Evolutionary conservation across 2,797 vertebrate genomes (phyloP), one percentile per base, ranked within the genome.

Genomic region (Diplodus sargus): DNA sequence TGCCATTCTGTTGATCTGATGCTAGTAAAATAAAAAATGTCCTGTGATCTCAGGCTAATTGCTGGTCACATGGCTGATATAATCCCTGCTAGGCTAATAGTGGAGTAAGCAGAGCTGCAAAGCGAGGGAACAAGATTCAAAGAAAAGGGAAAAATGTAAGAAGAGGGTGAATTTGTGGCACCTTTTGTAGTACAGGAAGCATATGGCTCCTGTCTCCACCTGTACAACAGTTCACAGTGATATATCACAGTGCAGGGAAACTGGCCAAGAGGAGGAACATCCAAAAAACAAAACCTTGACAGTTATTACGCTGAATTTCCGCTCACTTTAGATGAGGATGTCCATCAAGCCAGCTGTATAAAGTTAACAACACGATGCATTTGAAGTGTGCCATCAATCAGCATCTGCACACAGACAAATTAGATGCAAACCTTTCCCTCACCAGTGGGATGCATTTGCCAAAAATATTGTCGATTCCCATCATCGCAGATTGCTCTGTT

Each of bases 401-500:
- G 79, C 53, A 58, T 59, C 64, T 78, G 78, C 59, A 45, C 76
- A 68, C 83, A 81, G 56, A 58, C 77, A 81, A 83, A 84, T 82
- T 65, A 73, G 78, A 78, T 34, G 49, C 34, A 17, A 84, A 76
- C 61, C 42, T 57, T 76, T 56, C 4, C 67, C 43, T 60, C 65
- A 64, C 53, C n/a, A 16, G 57, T 18, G 48, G 59, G 52, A 70
- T 47, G 54, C 30, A 61, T 84, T 86, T 83, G 30, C 59, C 74
- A 74, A 82, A 91, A 89, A 85, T 74, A 76, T 62, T 65, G 75
- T 77, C 70, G 51, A 76, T 85, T 81, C 60, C 66, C 78, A 84
- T 89, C 78, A 90, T 78, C 62, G 60, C 45, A 89, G 81, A 91
- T 83, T 89, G 85, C 60, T 57, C 70, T 73, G 79, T 92, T 92